Evolutionary conservation across 2,888 invertebrate genomes (phyloP).

Genomic region (Clistopyga incitator): DNA sequence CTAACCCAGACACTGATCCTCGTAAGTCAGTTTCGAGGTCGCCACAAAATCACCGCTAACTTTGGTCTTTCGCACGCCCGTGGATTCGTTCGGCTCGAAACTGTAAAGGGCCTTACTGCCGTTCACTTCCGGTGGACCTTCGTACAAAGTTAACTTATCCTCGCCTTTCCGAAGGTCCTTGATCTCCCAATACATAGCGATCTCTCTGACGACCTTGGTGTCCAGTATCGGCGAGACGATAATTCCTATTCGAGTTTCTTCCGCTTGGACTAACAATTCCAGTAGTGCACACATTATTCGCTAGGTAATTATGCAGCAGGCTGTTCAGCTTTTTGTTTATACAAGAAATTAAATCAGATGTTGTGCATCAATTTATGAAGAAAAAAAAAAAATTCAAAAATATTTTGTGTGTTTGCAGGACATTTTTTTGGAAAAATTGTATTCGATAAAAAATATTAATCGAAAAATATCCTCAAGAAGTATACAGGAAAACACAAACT

Average conservation of each 20-base stretch:
- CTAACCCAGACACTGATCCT: conserved; percentile 75
- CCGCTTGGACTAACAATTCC: conserved; percentile 48
- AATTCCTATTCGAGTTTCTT: conserved; percentile 72
- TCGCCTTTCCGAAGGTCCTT: conserved; percentile 69
- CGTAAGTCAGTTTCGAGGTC: conserved; percentile 72
- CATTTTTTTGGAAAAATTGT: no score
- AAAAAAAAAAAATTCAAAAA: no score
- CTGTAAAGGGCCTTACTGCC: conserved; percentile 69
- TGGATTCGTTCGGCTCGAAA: conserved; percentile 65
- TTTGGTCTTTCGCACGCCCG: conserved; percentile 74
- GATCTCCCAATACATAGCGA: conserved; percentile 78
- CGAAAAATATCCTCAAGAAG: no score
- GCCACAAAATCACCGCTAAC: conserved; percentile 73
- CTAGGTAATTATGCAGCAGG: no score
- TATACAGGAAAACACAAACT: no score
- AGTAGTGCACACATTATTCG: no score
- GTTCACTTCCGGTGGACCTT: conserved; percentile 58
- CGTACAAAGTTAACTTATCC: conserved; percentile 72
- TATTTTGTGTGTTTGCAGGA: no score
- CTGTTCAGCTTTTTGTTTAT: no score
- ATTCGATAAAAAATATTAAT: no score
- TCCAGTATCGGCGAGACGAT: conserved; percentile 76
- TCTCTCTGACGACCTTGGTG: conserved; percentile 69
- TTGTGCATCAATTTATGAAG: no score
- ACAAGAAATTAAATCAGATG: no score